phyloP scores from a whole-genome alignment of 1,140 invertebrate species.

The Solen grandis region DNA sequence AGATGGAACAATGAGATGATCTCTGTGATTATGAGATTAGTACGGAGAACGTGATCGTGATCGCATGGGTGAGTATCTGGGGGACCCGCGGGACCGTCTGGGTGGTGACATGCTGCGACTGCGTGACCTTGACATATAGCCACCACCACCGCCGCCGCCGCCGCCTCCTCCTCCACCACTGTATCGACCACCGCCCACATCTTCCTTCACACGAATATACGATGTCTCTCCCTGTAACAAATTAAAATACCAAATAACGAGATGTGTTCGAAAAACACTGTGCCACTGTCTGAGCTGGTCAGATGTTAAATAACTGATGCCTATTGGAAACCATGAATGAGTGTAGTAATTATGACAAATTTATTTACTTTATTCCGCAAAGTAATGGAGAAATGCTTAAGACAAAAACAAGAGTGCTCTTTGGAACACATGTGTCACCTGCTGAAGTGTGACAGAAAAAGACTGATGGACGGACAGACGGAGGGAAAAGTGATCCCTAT shows the following conservation, averaged over 20 bases:
- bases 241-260: constrained; percentile 52
- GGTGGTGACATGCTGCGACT: constrained; percentile 86
- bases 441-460: too few relatives aligned
- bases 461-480: too few relatives aligned
- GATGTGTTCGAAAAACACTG: background rate
- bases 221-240: constrained; percentile 95
- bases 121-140: constrained; percentile 80
- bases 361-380: too few relatives aligned
- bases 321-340: too few relatives aligned
- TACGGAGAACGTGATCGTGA: constrained; percentile 86
- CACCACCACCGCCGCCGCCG: constrained; percentile 82
- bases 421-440: too few relatives aligned
- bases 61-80: constrained; percentile 90
- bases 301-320: too few relatives aligned
- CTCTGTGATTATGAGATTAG: background rate
- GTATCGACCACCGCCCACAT: constrained; percentile 89
- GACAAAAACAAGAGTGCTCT: too few relatives aligned
- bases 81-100: constrained; percentile 84
- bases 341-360: too few relatives aligned
- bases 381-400: background rate
- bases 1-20: background rate
- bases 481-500: too few relatives aligned
- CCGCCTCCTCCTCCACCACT: constrained; percentile 85
- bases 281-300: too few relatives aligned
- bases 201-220: constrained; percentile 97